These are phyloP conservation scores for Acromyrmex charruanus DNA, from an alignment of 1,140 invertebrate species.

Conservation along the genomic window DNA sequence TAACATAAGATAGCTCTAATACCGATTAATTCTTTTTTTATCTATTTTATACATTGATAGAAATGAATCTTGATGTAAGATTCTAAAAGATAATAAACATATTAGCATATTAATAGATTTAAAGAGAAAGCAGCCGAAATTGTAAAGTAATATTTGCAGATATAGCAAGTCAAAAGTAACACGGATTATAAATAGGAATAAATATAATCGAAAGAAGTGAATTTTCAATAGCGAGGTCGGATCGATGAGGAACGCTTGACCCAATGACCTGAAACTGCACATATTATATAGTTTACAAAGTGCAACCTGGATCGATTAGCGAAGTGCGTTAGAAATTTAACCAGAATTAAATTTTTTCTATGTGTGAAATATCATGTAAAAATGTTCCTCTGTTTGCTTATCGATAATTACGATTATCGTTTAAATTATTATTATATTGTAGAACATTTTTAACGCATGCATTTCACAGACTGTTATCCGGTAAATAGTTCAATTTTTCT, in stretches of 20 bases:
- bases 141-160: neutral
- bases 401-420: neutral
- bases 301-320: slow-evolving; percentile 26
- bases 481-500: neutral
- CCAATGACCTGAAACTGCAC: slow-evolving; percentile 52
- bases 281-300: slow-evolving; percentile 39
- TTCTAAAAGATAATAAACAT: neutral
- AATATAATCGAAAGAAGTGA: slow-evolving; percentile 37
- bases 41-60: neutral
- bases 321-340: slow-evolving; percentile 24
- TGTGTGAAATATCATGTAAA: neutral
- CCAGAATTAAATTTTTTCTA: slow-evolving; percentile 27
- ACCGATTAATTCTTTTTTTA: neutral
- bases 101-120: neutral
- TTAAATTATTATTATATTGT: neutral
- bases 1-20: neutral
- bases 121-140: neutral
- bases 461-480: neutral
- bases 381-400: neutral
- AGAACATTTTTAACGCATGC: neutral
- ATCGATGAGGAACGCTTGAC: slow-evolving; percentile 50
- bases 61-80: neutral
- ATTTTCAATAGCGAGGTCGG: slow-evolving; percentile 61
- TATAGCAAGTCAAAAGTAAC: neutral
- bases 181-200: neutral